These are phyloP conservation scores for Baryphthengus martii DNA, from an alignment of 2,113 vertebrate species.

Conservation along the genomic window DNA sequence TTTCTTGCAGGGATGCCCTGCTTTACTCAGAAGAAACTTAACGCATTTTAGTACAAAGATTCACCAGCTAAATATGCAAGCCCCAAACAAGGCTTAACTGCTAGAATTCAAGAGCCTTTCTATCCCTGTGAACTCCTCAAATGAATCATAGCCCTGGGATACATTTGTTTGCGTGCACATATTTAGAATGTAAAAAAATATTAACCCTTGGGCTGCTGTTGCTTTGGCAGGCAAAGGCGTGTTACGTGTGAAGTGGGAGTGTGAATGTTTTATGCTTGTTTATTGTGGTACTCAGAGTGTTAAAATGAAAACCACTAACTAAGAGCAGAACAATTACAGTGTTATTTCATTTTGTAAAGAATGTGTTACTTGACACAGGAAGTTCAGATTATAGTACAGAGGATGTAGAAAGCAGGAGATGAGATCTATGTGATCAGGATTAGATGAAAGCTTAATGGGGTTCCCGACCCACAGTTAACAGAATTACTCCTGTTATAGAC, in stretches of 20 bases:
- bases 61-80: constrained; percentile 1
- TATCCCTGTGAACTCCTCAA: background rate
- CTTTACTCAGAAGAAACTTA: background rate
- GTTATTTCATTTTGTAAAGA: constrained; percentile 1
- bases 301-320: constrained; percentile 39
- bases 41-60: background rate
- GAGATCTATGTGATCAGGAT: background rate
- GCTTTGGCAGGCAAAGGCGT: background rate
- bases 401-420: background rate
- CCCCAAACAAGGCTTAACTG: background rate
- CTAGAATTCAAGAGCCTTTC: constrained; percentile 19
- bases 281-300: background rate
- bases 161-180: background rate
- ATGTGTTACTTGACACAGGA: background rate
- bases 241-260: background rate
- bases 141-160: constrained; percentile 18
- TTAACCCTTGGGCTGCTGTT: background rate
- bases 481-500: background rate
- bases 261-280: background rate
- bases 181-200: background rate
- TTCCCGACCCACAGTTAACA: background rate
- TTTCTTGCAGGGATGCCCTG: background rate
- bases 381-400: background rate
- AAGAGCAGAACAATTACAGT: constrained; percentile 29
- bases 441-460: background rate